Evolutionary conservation across 2,113 vertebrate species (phyloP).

Genomic region (Noctilio leporinus): DNA sequence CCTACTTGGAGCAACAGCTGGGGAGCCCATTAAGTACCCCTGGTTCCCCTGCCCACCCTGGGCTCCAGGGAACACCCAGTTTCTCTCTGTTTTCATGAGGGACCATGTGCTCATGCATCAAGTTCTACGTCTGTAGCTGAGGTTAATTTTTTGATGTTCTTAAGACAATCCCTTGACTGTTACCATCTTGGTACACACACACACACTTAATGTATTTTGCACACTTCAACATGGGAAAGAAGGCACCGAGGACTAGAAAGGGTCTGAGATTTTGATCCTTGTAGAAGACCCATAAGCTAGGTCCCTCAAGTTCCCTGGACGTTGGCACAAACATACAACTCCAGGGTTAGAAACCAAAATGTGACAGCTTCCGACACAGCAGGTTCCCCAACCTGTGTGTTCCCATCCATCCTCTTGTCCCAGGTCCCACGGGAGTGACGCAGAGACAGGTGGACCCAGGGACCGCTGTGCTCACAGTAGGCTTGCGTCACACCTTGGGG

Average conservation of each 20-base stretch:
- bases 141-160: background rate
- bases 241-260: background rate
- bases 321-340: background rate
- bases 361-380: background rate
- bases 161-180: background rate
- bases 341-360: background rate
- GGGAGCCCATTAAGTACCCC: background rate
- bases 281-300: background rate
- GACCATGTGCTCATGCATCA: background rate
- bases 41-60: too few relatives aligned
- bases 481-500: background rate
- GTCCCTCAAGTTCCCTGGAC: background rate
- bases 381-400: background rate
- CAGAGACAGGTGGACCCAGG: rapidly evolving
- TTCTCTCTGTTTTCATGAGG: background rate
- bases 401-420: background rate
- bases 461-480: too few relatives aligned
- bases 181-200: background rate
- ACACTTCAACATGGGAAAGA: background rate
- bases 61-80: background rate
- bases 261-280: background rate
- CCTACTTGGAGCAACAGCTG: background rate
- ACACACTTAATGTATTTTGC: background rate
- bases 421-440: too few relatives aligned
- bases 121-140: background rate